phyloP scores from a whole-genome alignment of 2,797 vertebrate genomes.

The Brotula barbata region DNA sequence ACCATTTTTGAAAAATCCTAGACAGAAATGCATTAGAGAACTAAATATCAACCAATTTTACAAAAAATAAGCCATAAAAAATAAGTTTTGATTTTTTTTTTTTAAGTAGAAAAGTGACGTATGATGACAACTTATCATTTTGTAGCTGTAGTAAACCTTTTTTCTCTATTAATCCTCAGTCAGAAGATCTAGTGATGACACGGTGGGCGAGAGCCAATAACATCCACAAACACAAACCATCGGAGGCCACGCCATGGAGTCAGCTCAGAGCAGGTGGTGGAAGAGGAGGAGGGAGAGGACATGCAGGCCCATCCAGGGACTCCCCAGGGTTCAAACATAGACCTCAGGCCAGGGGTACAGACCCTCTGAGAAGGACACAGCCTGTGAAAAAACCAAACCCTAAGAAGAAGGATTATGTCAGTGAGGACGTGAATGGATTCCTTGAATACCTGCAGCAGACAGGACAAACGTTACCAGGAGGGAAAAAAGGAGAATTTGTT shows the following conservation, averaged over 20 bases:
- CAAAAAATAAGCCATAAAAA: no score
- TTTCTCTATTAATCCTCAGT: no score
- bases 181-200: conserved; percentile 77
- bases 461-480: conserved; percentile 44
- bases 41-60: no score
- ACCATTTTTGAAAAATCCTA: no score
- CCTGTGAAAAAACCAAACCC: conserved; percentile 70
- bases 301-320: not conserved
- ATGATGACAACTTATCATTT: no score
- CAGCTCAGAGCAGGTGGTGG: conserved; percentile 66
- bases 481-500: not conserved
- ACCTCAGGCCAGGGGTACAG: conserved; percentile 4
- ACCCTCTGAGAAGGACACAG: conserved; percentile 56
- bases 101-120: no score
- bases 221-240: conserved; percentile 76
- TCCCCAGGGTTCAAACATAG: not conserved
- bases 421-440: conserved; percentile 91
- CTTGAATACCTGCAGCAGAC: conserved; percentile 78
- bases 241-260: conserved; percentile 87
- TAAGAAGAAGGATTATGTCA: conserved; percentile 82
- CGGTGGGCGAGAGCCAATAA: conserved; percentile 87
- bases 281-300: not conserved
- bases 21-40: no score
- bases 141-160: no score
- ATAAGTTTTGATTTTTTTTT: no score